phyloP scores from a whole-genome alignment of 1,140 invertebrate species.

The Nephotettix cincticeps region DNA sequence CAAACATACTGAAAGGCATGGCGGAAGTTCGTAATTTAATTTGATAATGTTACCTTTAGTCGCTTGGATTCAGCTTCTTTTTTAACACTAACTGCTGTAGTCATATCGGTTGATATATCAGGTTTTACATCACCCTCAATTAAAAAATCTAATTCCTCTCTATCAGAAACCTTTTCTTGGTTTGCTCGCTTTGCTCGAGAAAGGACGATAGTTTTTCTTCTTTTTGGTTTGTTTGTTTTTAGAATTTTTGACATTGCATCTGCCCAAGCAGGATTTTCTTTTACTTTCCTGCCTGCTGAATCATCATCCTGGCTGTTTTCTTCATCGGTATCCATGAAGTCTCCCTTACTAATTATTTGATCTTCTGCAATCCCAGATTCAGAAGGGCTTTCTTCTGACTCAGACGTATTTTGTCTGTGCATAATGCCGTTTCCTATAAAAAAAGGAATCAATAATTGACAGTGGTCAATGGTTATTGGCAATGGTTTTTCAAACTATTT shows the following conservation, averaged over 20 bases:
- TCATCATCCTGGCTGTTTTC: conserved; percentile 19
- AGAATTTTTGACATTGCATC: conserved; percentile 61
- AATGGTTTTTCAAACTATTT: too few relatives aligned
- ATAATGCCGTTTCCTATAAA: too few relatives aligned
- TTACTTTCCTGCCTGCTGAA: conserved; percentile 30
- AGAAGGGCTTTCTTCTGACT: too few relatives aligned
- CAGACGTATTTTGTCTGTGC: too few relatives aligned
- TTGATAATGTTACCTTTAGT: conserved; percentile 40
- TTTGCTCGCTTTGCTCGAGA: conserved; percentile 61
- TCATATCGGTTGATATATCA: neutral
- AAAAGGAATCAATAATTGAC: too few relatives aligned
- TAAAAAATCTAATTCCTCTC: conserved; percentile 31
- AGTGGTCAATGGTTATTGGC: too few relatives aligned
- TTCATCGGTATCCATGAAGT: too few relatives aligned
- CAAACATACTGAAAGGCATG: too few relatives aligned
- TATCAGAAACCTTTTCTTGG: conserved; percentile 6
- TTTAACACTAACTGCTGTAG: neutral
- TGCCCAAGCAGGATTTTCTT: conserved; percentile 60
- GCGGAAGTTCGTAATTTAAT: too few relatives aligned
- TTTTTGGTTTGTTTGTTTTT: conserved; percentile 35
- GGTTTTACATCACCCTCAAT: conserved; percentile 28
- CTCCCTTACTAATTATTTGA: too few relatives aligned
- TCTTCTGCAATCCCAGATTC: too few relatives aligned
- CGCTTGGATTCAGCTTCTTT: neutral
- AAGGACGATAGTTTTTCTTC: conserved; percentile 38